phyloP scores from a whole-genome alignment of 2,113 vertebrate species.

The Archilochus colubris region DNA sequence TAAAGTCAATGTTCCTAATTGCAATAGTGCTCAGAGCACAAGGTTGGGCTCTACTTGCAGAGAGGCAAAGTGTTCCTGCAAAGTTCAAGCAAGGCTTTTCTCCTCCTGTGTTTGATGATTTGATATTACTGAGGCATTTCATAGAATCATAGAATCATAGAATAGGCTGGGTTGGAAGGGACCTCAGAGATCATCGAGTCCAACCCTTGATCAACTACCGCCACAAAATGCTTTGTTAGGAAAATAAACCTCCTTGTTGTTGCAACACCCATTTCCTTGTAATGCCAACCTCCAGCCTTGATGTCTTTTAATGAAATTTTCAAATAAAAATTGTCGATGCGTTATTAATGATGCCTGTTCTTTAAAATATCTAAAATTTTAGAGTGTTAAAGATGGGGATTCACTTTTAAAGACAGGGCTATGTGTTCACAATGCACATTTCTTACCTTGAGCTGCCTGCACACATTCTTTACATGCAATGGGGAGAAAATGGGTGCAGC shows the following conservation, averaged over 20 bases:
- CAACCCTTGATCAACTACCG: too few relatives aligned
- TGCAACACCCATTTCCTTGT: not conserved
- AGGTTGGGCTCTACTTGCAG: not conserved
- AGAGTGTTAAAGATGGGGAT: not conserved
- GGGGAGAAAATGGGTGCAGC: not conserved
- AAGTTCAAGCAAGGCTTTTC: not conserved
- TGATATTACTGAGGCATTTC: not conserved
- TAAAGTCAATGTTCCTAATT: not conserved
- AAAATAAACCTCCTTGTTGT: fast-evolving
- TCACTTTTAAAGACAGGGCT: not conserved
- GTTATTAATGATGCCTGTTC: fast-evolving
- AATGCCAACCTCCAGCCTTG: not conserved
- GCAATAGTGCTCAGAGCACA: not conserved
- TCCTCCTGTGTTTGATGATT: not conserved
- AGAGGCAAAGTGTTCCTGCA: not conserved
- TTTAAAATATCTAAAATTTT: not conserved
- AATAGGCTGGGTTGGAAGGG: too few relatives aligned
- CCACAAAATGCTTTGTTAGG: not conserved
- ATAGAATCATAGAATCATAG: too few relatives aligned
- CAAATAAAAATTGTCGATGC: not conserved
- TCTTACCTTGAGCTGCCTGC: not conserved
- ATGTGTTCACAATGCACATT: fast-evolving
- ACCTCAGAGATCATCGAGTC: too few relatives aligned
- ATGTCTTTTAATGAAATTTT: not conserved
- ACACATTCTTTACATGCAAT: not conserved